Base-by-base conservation (phyloP, 2,888 invertebrate genomes). In the Catocala nupta region DNA sequence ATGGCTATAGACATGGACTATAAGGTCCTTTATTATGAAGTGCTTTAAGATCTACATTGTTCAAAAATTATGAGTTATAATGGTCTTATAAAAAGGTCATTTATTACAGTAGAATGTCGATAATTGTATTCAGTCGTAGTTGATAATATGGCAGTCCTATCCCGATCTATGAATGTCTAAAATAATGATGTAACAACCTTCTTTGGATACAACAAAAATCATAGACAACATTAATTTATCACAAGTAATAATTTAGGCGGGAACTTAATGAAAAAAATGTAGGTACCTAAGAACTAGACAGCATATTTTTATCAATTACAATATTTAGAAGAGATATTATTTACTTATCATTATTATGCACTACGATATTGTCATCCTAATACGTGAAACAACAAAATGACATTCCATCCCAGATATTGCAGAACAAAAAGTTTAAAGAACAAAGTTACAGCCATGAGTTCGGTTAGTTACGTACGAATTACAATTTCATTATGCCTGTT, bases 351-450 rank as follows among this genome's bases (percentile, higher is more conserved):
- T 80, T 86, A 79, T 78, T 82, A 87, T 81, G 76, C 80, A 85
- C 86, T 90, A 88, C 83, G 79, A 91, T 92, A 92, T 92, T 93
- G 91, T 92, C 92, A 87, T 84, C 84, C 87, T 90, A 91, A 90
- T 89, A 88, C 84, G 80, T 86, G 83, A 81, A 85, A 82, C 81
- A 83, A 83, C 75, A 75, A 80, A 83, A 81, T 64, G 59, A 71
- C 77, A 83, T 88, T 91, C 90, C 87, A 91, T 91, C 91, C 89
- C 92, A 91, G 92, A 92, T 89, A 90, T 86, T 83, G 85, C 87
- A 88, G 87, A 91, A 89, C 78, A 76, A 66, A 83, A 76, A 54
- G 55, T 64, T 57, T 63, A 80, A 81, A 77, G 81, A 78, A 71
- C 71, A 77, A 81, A 82, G 78, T 81, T 81, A 88, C 85, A 88